These are phyloP conservation scores for Canis aureus DNA, from an alignment of 2,113 vertebrate species.

Conservation along the genomic window DNA sequence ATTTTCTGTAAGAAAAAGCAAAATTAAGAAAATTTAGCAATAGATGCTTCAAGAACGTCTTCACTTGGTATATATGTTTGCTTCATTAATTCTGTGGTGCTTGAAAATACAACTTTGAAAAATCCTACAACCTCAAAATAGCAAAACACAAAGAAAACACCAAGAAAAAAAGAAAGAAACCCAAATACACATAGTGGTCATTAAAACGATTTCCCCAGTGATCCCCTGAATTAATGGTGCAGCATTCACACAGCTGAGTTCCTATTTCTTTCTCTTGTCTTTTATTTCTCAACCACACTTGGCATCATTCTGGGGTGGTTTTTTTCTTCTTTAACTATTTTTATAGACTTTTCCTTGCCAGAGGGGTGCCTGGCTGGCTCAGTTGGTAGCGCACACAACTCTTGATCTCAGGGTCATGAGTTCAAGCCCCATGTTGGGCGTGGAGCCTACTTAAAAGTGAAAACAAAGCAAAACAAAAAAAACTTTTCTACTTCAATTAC, in stretches of 20 bases:
- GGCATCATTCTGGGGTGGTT: background rate
- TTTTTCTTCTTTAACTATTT: background rate
- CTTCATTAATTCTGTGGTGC: background rate
- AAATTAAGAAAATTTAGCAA: conserved; percentile 34
- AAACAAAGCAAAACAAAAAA: background rate
- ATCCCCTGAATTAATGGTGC: background rate
- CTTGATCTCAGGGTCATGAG: background rate
- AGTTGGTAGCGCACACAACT: background rate
- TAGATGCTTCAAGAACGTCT: background rate
- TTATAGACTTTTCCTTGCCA: background rate
- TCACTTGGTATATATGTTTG: background rate
- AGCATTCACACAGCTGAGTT: background rate
- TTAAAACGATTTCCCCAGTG: background rate
- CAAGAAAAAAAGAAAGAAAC: background rate
- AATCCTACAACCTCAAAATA: background rate
- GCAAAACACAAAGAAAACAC: background rate
- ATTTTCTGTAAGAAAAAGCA: conserved; percentile 9
- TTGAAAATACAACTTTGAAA: conserved; percentile 39
- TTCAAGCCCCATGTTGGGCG: background rate
- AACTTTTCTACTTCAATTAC: background rate
- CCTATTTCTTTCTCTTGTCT: background rate
- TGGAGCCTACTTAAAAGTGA: background rate
- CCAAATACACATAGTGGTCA: background rate
- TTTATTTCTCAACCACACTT: background rate
- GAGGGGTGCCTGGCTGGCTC: background rate